These are phyloP conservation scores for Drosophila mettleri DNA, from an alignment of 2,888 invertebrate genomes.

Conservation along the genomic window DNA sequence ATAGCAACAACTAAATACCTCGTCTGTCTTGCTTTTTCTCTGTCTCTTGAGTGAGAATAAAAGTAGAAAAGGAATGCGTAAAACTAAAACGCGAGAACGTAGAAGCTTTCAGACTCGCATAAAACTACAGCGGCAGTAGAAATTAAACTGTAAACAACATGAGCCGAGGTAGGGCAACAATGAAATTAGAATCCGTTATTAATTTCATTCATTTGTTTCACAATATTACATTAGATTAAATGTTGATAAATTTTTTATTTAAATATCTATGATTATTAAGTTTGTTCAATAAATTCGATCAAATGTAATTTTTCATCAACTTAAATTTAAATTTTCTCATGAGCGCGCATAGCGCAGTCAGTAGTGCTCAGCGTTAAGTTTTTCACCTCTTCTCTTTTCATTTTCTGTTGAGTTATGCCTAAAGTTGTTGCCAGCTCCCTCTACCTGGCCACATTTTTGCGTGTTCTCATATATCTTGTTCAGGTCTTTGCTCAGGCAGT, in stretches of 20 bases:
- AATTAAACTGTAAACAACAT: background rate
- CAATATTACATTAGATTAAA: background rate
- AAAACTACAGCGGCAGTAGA: background rate
- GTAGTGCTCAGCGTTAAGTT: background rate
- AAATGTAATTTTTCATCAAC: background rate
- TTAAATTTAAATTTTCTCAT: background rate
- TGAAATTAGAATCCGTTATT: background rate
- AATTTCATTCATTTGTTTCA: no score
- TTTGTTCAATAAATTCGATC: no score
- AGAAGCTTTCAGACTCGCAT: background rate
- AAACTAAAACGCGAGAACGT: no score
- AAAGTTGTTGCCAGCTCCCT: background rate
- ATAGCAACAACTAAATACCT: no score
- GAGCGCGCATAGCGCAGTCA: background rate
- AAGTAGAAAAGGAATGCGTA: no score
- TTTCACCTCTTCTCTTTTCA: background rate
- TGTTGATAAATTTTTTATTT: no score
- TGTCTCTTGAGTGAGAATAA: background rate
- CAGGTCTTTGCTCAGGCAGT: background rate
- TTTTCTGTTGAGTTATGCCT: background rate
- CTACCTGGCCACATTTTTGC: background rate
- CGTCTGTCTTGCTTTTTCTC: no score
- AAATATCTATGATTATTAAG: background rate
- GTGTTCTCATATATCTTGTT: slow-evolving; percentile 1
- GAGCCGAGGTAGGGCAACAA: background rate